phyloP scores from a whole-genome alignment of 2,797 vertebrate genomes.

The Tolypeutes matacus region DNA sequence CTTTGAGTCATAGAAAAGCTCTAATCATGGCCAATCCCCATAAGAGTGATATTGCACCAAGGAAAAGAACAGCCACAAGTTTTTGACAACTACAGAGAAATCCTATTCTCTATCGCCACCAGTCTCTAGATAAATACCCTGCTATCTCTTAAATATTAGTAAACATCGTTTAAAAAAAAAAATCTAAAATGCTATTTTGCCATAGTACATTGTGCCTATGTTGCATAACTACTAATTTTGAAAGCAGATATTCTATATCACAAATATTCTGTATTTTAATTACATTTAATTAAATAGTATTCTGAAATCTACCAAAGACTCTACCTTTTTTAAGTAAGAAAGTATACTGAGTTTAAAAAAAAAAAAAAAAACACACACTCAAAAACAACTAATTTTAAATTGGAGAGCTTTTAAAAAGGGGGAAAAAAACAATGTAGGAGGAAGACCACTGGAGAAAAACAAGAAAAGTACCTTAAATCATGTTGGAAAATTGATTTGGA shows the following conservation, averaged over 20 bases:
- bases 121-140: not conserved
- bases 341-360: not conserved
- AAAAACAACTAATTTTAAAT: conserved; percentile 35
- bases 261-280: conserved; percentile 18
- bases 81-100: conserved; percentile 34
- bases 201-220: not conserved
- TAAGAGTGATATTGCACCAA: not conserved
- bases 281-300: conserved; percentile 23
- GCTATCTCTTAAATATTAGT: not conserved
- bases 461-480: not conserved
- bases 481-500: not conserved
- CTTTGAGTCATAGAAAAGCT: not conserved
- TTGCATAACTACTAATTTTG: not conserved
- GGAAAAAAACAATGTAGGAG: not conserved
- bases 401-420: conserved; percentile 16
- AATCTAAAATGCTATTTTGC: not conserved
- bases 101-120: not conserved
- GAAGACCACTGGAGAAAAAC: not conserved
- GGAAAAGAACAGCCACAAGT: not conserved
- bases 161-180: not conserved
- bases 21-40: not conserved
- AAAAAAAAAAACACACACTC: not conserved
- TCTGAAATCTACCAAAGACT: conserved; percentile 37
- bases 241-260: not conserved
- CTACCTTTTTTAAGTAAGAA: not conserved